Base-by-base conservation (phyloP, 2,888 invertebrate species). In the Lottia scabra region DNA sequence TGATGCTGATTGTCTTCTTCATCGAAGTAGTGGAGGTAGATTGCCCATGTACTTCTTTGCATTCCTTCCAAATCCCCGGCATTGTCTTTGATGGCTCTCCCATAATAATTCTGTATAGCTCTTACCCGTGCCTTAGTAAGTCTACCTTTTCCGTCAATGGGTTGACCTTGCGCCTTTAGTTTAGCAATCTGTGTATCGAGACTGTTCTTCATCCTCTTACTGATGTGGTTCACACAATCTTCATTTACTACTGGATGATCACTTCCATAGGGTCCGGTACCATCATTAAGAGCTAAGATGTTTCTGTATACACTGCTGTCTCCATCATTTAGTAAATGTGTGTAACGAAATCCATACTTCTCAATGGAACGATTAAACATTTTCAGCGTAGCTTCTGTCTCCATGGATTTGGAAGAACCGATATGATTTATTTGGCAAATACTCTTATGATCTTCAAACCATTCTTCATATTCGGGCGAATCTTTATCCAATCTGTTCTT, bases 41-140 rank as follows among this genome's bases (percentile, higher is more conserved):
- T 30, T 2, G 30, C 30, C 30, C 30, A 30, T 4, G 30, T 30
- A 30, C 30, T 30, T 5, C 30, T 2, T 2, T 30, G 5, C 30
- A 30, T 30, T 4, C 30, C 30, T 5, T 30, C 30, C 5, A 30
- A 30, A 30, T 30, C 30, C 5, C 30, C 30, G 5, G 30, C 30
- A 30, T 30, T 30, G 30, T 30, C 30, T 65, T 26, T 65, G 15
- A 65, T 38, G 13, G 65, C 65, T 38, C 65, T 65, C 2, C 65
- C 65, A 65, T 65, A 65, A 65, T 65, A 65, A 38, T 65, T 65
- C 38, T 65, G 27, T 6, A 65, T 26, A 2, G 65, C 65, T 16
- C 5, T 12, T 10, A 65, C 65, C 38, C 65, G 3, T 16, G 43
- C 65, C 38, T 65, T 27, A 8, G 65, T 65, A 16, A 65, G 19